Evolutionary conservation across 1,140 invertebrate genomes (phyloP), one percentile per base, ranked within the genome.

Genomic region (Ceratosolen fusciceps): DNA sequence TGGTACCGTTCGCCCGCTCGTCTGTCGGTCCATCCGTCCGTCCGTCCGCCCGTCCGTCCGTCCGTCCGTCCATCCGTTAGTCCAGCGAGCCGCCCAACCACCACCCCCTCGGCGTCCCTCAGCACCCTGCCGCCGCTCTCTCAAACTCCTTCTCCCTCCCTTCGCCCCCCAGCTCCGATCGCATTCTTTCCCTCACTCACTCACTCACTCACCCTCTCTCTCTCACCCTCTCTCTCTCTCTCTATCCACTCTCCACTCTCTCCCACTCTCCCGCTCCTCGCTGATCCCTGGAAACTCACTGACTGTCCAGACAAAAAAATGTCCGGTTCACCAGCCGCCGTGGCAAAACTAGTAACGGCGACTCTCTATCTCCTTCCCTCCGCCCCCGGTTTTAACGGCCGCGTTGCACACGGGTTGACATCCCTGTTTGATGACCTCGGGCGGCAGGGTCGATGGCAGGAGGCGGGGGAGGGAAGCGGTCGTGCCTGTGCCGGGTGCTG

Each of bases 221-320:
- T 47, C 65, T 58, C 56, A 49, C 58, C 72, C 65, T 62, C 79
- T 75, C 78, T 82, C 76, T 77, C 79, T 80, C 75, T 70, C 65
- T 75, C 80, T 62, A 75, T 74, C 77, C 58, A 21, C 72, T 79
- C 76, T 34, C 71, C 56, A 29, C 26, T 62, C 56, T 29, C 56
- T 58, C 72, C 78, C 68, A 77, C 83, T 75, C 75, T 68, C 81
- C 82, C 82, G 80, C 82, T 84, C 88, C 88, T 89, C 87, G 89
- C 88, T 90, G 89, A 90, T 89, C 87, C 89, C 89, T 89, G 89
- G 88, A 86, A 80, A 90, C 88, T 89, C 88, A 89, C 88, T 90
- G 88, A 90, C 89, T 90, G 88, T 87, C 88, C 89, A 90, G 89
- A 90, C 89, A 89, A 90, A 90, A 79, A 90, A 90, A 90, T 90